Evolutionary conservation across 1,140 invertebrate genomes (phyloP).

Genomic region (Drosophila erecta): DNA sequence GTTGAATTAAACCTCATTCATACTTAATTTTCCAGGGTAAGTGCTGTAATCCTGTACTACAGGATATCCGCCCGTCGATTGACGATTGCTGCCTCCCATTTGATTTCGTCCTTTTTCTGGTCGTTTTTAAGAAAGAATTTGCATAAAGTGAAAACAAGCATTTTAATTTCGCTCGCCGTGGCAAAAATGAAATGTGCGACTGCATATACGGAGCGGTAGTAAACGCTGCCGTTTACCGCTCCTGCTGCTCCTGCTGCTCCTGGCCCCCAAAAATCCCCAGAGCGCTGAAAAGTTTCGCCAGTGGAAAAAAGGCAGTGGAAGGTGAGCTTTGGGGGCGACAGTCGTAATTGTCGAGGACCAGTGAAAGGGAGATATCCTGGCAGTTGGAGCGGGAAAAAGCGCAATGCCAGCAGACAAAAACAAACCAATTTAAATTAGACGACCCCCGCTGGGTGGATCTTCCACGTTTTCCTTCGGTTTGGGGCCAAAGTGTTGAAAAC

Average conservation of each 20-base stretch:
- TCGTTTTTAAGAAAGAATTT: slow-evolving; percentile 72
- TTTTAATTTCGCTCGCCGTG: slow-evolving; percentile 81
- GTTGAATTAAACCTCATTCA: too few relatives aligned
- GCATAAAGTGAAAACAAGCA: slow-evolving; percentile 83
- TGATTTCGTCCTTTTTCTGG: slow-evolving; percentile 36
- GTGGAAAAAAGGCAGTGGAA: slow-evolving; percentile 30
- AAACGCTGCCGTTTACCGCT: slow-evolving; percentile 73
- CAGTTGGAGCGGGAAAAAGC: slow-evolving; percentile 59
- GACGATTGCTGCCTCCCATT: slow-evolving; percentile 1
- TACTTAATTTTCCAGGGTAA: too few relatives aligned
- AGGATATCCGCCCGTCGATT: slow-evolving; percentile 6
- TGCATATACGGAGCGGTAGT: slow-evolving; percentile 70
- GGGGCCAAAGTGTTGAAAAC: slow-evolving; percentile 65
- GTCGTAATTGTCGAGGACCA: slow-evolving; percentile 72
- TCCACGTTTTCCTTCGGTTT: slow-evolving; percentile 20
- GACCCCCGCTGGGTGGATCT: slow-evolving; percentile 17
- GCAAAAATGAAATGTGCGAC: slow-evolving; percentile 77
- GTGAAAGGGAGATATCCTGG: slow-evolving; percentile 15
- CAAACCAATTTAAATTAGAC: slow-evolving; percentile 83
- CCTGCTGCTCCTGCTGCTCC: not conserved
- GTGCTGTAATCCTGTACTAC: too few relatives aligned
- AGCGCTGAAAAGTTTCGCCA: slow-evolving; percentile 72
- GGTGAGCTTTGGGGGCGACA: slow-evolving; percentile 33
- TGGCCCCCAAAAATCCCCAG: slow-evolving; percentile 64
- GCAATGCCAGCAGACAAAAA: slow-evolving; percentile 79